phyloP scores from a whole-genome alignment of 2,888 invertebrate species.

The Desoria tigrina region DNA sequence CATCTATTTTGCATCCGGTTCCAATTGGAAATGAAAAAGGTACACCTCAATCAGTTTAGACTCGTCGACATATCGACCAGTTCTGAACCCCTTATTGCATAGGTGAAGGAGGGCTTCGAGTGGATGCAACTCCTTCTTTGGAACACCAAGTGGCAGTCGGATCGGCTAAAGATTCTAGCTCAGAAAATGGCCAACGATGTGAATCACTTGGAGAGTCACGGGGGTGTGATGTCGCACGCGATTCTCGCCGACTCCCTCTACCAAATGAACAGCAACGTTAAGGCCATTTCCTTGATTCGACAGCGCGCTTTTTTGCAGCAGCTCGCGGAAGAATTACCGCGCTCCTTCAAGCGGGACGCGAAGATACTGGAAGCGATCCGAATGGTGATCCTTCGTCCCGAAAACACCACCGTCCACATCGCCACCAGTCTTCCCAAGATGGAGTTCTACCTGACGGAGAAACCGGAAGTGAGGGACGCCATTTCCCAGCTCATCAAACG shows the following conservation, averaged over 20 bases:
- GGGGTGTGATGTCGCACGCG: slow-evolving; percentile 67
- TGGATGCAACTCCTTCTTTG: slow-evolving; percentile 77
- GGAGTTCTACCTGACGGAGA: slow-evolving; percentile 37
- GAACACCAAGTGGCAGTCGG: slow-evolving; percentile 69
- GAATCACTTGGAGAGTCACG: slow-evolving; percentile 71
- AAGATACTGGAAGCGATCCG: slow-evolving; percentile 64
- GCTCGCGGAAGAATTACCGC: slow-evolving; percentile 24
- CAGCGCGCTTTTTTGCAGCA: slow-evolving; percentile 71
- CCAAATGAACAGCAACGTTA: slow-evolving; percentile 69
- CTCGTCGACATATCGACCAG: neutral
- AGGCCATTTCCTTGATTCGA: slow-evolving; percentile 69
- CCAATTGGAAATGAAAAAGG: slow-evolving; percentile 75
- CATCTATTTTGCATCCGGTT: slow-evolving; percentile 64
- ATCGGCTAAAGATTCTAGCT: slow-evolving; percentile 73
- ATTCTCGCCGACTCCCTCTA: slow-evolving; percentile 65
- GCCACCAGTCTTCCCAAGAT: slow-evolving; percentile 66
- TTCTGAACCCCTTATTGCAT: too few species aligned
- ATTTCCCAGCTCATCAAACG: slow-evolving; percentile 26
- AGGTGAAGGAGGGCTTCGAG: slow-evolving; percentile 70
- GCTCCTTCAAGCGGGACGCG: slow-evolving; percentile 52
- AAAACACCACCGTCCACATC: slow-evolving; percentile 65
- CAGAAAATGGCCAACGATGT: slow-evolving; percentile 78
- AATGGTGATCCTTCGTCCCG: slow-evolving; percentile 62
- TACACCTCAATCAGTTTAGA: too few species aligned
- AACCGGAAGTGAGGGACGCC: slow-evolving; percentile 28